A percentile compares a stretch with the other conserved stretches of the same genome.
Evolutionary conservation across 2,888 invertebrate species (phyloP).

Genomic region (Trachelus stipa): DNA sequence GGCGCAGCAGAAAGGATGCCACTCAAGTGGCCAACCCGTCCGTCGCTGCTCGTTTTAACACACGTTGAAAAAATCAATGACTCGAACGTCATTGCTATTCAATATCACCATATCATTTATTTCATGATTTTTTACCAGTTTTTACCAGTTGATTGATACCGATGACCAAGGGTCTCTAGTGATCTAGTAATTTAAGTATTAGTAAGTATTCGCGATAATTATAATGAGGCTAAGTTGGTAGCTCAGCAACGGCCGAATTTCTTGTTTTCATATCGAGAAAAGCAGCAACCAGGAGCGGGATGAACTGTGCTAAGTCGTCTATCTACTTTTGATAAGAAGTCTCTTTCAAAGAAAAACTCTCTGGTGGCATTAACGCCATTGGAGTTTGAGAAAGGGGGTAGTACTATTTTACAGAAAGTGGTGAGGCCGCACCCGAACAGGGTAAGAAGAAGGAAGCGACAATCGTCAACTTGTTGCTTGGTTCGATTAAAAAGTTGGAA

Average conservation of each 20-base stretch:
- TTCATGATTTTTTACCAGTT: background rate
- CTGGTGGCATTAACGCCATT: background rate
- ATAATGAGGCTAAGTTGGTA: background rate
- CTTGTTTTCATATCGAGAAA: background rate
- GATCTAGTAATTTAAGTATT: background rate
- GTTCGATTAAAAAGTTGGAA: background rate
- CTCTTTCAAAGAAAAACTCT: background rate
- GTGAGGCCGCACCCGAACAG: background rate
- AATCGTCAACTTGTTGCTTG: background rate
- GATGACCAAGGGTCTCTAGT: background rate
- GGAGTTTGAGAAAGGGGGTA: background rate
- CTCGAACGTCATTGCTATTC: background rate
- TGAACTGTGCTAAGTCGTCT: background rate
- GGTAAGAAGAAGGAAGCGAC: background rate
- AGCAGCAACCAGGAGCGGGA: background rate
- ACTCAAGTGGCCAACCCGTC: background rate
- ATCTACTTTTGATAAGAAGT: background rate
- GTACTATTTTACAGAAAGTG: background rate
- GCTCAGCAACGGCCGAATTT: background rate
- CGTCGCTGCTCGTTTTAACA: background rate
- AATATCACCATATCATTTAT: background rate
- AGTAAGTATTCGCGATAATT: background rate
- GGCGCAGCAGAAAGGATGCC: constrained; percentile 8
- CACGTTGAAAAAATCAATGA: background rate
- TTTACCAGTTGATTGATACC: background rate